Evolutionary conservation across 2,797 vertebrate genomes (phyloP), one percentile per base, ranked within the genome.

Genomic region (Artibeus jamaicensis): DNA sequence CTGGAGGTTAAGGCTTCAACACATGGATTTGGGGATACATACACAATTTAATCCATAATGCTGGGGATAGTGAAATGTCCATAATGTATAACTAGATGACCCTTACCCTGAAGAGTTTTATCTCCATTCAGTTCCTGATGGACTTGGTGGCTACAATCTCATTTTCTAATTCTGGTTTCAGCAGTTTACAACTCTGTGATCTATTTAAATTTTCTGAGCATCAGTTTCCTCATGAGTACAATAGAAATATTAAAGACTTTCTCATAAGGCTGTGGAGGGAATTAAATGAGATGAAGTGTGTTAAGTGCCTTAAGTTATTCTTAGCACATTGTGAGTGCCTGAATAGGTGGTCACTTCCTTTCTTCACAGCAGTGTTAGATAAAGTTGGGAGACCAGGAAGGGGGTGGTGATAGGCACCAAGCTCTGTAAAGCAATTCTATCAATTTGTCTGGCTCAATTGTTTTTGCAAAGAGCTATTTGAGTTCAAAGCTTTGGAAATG

Each of bases 401-500:
- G 9, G 7, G 70, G 19, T n/a, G 37, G 39, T 59, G 4, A 37
- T 89, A 37, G 81, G 57, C 62, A 48, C 70, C 32, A 50, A 83
- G 3, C 11, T 82, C 91, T 67, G 15, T 78, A 82, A 62, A 71
- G 76, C 34, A 74, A 21, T 91, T 93, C 73, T 22, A 79, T 95
- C 95, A 96, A 96, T 98, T 98, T 98, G 84, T 97, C 95, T 97
- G 92, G 42, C 73, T 96, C 96, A 93, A 95, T 97, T 96, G 0
- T 0, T 96, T 96, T 78, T 96, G 81, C 90, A 93, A 68, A 95
- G 84, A 94, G 88, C 89, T 97, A 96, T 96, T 97, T 96, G 96
- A 97, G 94, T 95, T 32, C 95, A 89, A 98, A 96, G 92, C 94
- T 91, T 97, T 97, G 68, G 96, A 98, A 98, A 97, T 97, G 89